A percentile compares a stretch with the other conserved stretches of the same genome.
Evolutionary conservation across 2,888 invertebrate genomes (phyloP).

Genomic region (Morpho deidamia): DNA sequence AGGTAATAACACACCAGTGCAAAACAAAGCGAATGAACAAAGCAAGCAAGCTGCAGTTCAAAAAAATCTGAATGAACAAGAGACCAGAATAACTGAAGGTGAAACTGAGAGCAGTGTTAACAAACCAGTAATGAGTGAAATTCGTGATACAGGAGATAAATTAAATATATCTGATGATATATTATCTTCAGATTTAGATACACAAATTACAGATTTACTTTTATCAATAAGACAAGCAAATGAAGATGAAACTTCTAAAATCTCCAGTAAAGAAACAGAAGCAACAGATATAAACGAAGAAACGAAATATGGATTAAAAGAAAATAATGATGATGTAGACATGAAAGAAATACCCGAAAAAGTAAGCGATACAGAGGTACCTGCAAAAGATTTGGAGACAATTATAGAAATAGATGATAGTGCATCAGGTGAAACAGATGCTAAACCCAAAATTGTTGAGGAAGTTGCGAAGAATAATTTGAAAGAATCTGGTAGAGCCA

Average conservation of each 20-base stretch:
- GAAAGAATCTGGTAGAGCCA: slow-evolving; percentile 33
- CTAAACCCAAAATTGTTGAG: slow-evolving; percentile 9
- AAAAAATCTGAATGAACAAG: background rate
- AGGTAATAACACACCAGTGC: slow-evolving; percentile 6
- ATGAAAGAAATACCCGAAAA: background rate
- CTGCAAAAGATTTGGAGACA: background rate
- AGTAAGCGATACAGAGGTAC: too few relatives aligned
- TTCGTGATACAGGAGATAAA: too few relatives aligned
- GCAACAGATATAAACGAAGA: background rate
- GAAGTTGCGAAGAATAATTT: slow-evolving; percentile 17
- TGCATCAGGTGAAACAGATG: slow-evolving; percentile 10
- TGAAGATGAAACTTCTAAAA: slow-evolving; percentile 6
- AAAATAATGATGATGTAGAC: background rate
- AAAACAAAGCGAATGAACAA: slow-evolving; percentile 1
- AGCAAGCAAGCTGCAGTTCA: background rate
- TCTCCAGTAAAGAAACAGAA: background rate
- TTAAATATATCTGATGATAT: background rate
- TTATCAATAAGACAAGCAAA: slow-evolving; percentile 34
- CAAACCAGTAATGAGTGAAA: too few relatives aligned
- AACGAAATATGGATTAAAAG: background rate
- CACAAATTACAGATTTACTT: slow-evolving; percentile 50
- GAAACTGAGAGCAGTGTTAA: too few relatives aligned
- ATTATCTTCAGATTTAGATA: slow-evolving; percentile 33
- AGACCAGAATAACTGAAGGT: background rate
- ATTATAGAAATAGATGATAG: slow-evolving; percentile 5